phyloP scores from a whole-genome alignment of 2,113 vertebrate species.

The Hippocampus guttulatus region DNA sequence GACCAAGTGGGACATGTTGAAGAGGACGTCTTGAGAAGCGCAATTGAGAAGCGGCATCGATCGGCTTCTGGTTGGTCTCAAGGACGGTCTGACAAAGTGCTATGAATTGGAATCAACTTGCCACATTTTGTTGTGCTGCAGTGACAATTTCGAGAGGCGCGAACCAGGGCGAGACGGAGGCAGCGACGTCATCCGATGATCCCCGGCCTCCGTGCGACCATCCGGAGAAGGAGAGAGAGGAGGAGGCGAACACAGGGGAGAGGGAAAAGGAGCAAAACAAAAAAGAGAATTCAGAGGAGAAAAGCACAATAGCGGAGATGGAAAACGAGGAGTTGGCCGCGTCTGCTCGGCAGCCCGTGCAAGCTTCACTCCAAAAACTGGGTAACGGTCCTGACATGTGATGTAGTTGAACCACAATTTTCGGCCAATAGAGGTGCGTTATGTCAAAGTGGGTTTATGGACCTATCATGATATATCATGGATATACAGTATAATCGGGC shows the following conservation, averaged over 20 bases:
- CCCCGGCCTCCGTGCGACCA: neutral
- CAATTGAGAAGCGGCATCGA: constrained; percentile 9
- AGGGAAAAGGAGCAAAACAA: neutral
- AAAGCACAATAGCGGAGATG: neutral
- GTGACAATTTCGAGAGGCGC: neutral
- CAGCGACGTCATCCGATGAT: neutral
- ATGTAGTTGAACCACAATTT: neutral
- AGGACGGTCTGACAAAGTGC: neutral
- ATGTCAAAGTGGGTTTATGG: too few species aligned
- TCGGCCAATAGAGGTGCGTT: too few species aligned
- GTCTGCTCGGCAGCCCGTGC: neutral
- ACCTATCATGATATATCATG: too few species aligned
- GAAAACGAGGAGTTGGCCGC: neutral
- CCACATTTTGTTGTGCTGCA: neutral
- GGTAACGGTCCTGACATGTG: neutral
- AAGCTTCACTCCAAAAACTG: neutral
- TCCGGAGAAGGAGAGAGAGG: constrained; percentile 9
- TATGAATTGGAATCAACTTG: neutral
- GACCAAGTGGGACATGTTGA: constrained; percentile 43
- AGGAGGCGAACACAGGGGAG: neutral
- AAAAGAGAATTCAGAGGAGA: neutral
- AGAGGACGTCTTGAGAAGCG: constrained; percentile 6
- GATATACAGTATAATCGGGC: too few species aligned
- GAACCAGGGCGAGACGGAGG: neutral
- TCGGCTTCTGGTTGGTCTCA: constrained; percentile 21